phyloP scores from a whole-genome alignment of 2,797 vertebrate species.

The Urosaurus nigricauda region DNA sequence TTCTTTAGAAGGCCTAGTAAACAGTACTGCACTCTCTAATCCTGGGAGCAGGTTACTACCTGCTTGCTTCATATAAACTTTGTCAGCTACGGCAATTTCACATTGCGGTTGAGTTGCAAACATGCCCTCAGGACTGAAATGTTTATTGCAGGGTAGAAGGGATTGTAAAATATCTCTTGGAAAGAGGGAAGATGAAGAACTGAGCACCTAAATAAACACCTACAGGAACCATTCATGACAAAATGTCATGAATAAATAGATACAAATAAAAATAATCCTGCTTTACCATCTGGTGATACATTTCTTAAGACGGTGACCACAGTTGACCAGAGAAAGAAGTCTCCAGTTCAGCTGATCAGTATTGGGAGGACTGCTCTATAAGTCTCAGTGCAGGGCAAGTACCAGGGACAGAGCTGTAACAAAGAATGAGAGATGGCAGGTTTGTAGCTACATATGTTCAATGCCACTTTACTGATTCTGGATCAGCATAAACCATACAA shows the following conservation, averaged over 20 bases:
- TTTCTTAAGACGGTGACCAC: not conserved
- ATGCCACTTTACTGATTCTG: not conserved
- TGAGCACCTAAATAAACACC: conserved; percentile 19
- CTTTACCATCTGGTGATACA: not conserved
- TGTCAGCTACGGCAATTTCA: conserved; percentile 71
- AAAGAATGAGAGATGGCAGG: not conserved
- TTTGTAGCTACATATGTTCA: not conserved
- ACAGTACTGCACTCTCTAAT: conserved; percentile 76
- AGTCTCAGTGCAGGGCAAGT: not conserved
- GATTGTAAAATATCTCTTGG: conserved; percentile 60
- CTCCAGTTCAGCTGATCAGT: not conserved
- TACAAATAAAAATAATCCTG: not conserved
- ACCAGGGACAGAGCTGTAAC: not conserved
- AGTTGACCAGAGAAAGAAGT: not conserved
- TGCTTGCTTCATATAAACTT: conserved; percentile 71
- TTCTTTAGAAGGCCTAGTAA: conserved; percentile 78
- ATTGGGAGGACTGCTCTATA: not conserved
- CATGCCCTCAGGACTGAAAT: conserved; percentile 70
- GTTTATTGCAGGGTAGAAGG: conserved; percentile 66
- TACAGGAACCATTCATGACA: rapidly evolving
- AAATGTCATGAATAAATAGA: not conserved
- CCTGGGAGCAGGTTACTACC: conserved; percentile 78
- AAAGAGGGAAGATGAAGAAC: conserved; percentile 54
- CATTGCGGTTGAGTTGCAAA: conserved; percentile 69
- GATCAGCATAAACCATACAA: not conserved